Percentiles rank a stretch among this genome's conserved stretches.
phyloP scores from a whole-genome alignment of 2,113 vertebrate species.

The Cyrtonyx montezumae region DNA sequence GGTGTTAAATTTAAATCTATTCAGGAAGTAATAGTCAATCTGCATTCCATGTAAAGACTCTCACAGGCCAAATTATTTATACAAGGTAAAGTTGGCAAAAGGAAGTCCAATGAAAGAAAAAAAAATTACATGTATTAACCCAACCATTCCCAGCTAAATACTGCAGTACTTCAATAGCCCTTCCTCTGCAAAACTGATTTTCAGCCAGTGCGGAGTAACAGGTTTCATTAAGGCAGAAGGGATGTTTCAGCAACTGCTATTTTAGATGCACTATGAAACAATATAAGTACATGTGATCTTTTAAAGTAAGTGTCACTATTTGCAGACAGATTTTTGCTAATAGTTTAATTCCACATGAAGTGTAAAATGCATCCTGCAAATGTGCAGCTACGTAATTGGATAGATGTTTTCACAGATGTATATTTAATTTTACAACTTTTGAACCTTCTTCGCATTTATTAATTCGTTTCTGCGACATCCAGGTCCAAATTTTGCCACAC shows the following conservation, averaged over 20 bases:
- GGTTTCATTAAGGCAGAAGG: constrained; percentile 62
- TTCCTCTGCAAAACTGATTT: constrained; percentile 66
- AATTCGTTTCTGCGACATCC: constrained; percentile 40
- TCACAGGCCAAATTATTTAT: constrained; percentile 82
- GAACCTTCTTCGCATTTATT: constrained; percentile 50
- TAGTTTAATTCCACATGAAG: constrained; percentile 55
- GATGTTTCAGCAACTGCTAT: constrained; percentile 64
- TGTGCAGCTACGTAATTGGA: constrained; percentile 42
- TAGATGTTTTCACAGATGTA: constrained; percentile 68
- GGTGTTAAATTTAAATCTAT: constrained; percentile 84
- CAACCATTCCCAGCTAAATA: constrained; percentile 60
- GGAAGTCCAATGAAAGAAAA: constrained; percentile 75
- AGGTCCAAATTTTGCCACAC: constrained; percentile 51
- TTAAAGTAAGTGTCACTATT: constrained; percentile 65
- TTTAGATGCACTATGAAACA: constrained; percentile 65
- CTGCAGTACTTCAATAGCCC: constrained; percentile 32
- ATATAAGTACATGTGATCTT: constrained; percentile 60
- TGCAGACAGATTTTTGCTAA: constrained; percentile 65
- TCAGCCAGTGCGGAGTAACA: constrained; percentile 37
- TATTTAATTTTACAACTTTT: constrained; percentile 74
- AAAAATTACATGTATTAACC: constrained; percentile 65
- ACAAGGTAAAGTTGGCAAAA: constrained; percentile 80
- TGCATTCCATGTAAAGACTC: constrained; percentile 76
- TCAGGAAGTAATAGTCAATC: constrained; percentile 86
- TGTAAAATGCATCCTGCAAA: constrained; percentile 65